A percentile compares a stretch with the other conserved stretches of the same genome.
These are phyloP conservation scores for Amorpha juglandis DNA, from an alignment of 2,888 invertebrate species.

Conservation along the genomic window DNA sequence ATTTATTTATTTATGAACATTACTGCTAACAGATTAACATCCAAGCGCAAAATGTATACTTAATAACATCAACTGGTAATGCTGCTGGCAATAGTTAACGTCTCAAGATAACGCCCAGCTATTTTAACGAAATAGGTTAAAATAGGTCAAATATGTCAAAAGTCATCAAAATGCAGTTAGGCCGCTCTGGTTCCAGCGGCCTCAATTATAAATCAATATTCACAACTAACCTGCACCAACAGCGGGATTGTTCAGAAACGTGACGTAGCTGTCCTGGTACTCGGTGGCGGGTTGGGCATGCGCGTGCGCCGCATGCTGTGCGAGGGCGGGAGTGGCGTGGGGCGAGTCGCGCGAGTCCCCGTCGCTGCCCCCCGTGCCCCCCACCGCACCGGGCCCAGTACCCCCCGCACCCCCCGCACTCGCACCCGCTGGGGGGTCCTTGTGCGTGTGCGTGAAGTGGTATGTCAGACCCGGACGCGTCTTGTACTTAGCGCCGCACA, in stretches of 20 bases:
- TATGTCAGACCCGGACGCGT: constrained; percentile 97
- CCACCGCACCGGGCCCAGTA: constrained; percentile 33
- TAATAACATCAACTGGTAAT: too few relatives aligned
- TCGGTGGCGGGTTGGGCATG: constrained; percentile 67
- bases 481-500: constrained; percentile 98
- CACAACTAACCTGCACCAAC: constrained; percentile 60
- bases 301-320: background rate
- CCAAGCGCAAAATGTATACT: too few relatives aligned
- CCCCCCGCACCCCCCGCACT: constrained; percentile 41
- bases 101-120: too few relatives aligned
- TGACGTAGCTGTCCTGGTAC: constrained; percentile 88
- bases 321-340: constrained; percentile 89
- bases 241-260: constrained; percentile 86
- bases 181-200: too few relatives aligned
- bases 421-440: constrained; percentile 77
- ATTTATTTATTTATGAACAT: too few relatives aligned
- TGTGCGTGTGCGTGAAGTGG: constrained; percentile 97
- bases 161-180: too few relatives aligned
- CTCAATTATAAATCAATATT: too few relatives aligned
- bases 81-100: too few relatives aligned
- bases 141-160: too few relatives aligned
- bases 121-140: too few relatives aligned
- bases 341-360: constrained; percentile 69
- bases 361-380: constrained; percentile 55
- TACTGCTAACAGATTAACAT: too few relatives aligned